Conservation (phyloP, 2,797 vertebrate species). For the Nyctibius grandis region DNA sequence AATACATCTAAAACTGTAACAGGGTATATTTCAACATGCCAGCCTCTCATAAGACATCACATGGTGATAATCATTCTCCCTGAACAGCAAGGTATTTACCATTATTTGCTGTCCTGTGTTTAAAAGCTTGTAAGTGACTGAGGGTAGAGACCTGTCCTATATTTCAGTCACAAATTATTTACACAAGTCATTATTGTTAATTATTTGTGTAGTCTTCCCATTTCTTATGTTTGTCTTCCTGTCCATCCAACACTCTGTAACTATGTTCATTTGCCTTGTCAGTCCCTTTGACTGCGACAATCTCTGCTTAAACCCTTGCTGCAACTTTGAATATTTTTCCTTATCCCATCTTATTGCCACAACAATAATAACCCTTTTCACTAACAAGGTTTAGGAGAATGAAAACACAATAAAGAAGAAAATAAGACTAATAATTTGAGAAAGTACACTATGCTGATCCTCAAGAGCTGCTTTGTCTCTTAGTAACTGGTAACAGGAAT, state of each 20-base stretch:
- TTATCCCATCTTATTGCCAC: not conserved
- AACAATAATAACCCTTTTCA: not conserved
- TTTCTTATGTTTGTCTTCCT: not conserved
- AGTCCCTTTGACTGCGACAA: not conserved
- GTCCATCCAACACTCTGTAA: not conserved
- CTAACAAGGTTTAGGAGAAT: not conserved
- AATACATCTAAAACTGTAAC: not conserved
- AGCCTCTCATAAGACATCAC: not conserved
- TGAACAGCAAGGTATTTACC: not conserved
- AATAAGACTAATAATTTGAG: not conserved
- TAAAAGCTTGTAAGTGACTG: not conserved
- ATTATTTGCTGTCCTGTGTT: not conserved
- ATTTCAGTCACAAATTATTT: not conserved
- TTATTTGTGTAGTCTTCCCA: not conserved
- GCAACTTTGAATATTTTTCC: not conserved
- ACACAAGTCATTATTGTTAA: slow-evolving; percentile 12
- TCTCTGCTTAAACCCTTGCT: not conserved
- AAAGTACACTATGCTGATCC: not conserved
- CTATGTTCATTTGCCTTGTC: not conserved
- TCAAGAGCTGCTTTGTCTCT: slow-evolving; percentile 18
- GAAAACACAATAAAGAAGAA: not conserved
- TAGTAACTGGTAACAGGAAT: slow-evolving; percentile 9
- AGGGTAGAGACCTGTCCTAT: not conserved
- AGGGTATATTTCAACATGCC: not conserved
- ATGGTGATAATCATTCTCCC: not conserved